phyloP scores from a whole-genome alignment of 2,888 invertebrate genomes.

The Laothoe populi region DNA sequence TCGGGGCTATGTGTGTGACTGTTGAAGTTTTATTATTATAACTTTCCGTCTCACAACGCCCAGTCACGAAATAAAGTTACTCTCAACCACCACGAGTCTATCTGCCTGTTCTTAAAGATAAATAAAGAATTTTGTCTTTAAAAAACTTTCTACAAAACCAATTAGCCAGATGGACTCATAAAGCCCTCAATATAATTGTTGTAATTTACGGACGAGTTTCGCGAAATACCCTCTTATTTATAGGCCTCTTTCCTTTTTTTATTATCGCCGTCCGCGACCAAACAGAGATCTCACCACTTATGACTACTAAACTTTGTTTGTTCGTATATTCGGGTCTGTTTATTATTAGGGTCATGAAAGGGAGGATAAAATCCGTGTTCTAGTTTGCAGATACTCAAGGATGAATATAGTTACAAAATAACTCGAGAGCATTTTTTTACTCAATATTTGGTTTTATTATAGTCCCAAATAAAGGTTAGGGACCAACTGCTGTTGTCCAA shows the following conservation, averaged over 20 bases:
- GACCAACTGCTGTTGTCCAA: too few relatives aligned
- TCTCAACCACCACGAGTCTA: too few relatives aligned
- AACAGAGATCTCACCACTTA: not conserved
- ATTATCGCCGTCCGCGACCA: conserved; percentile 3
- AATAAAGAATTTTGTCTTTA: too few relatives aligned
- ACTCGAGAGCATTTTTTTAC: too few relatives aligned
- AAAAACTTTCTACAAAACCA: not conserved
- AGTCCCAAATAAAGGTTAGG: too few relatives aligned
- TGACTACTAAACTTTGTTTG: conserved; percentile 39
- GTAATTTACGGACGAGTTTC: not conserved
- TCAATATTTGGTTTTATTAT: too few relatives aligned
- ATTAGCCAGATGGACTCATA: conserved; percentile 7
- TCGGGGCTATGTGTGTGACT: too few relatives aligned
- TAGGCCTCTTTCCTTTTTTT: not conserved
- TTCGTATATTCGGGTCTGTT: conserved; percentile 12
- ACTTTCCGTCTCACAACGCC: too few relatives aligned
- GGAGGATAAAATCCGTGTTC: not conserved
- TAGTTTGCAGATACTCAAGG: not conserved
- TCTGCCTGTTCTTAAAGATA: too few relatives aligned
- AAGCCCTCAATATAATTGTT: not conserved
- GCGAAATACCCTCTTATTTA: not conserved
- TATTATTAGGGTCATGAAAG: not conserved
- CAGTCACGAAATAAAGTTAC: too few relatives aligned
- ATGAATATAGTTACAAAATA: too few relatives aligned
- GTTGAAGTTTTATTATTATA: too few relatives aligned